These are phyloP conservation scores for Papilio protenor DNA, from an alignment of 2,888 invertebrate species.

Conservation along the genomic window DNA sequence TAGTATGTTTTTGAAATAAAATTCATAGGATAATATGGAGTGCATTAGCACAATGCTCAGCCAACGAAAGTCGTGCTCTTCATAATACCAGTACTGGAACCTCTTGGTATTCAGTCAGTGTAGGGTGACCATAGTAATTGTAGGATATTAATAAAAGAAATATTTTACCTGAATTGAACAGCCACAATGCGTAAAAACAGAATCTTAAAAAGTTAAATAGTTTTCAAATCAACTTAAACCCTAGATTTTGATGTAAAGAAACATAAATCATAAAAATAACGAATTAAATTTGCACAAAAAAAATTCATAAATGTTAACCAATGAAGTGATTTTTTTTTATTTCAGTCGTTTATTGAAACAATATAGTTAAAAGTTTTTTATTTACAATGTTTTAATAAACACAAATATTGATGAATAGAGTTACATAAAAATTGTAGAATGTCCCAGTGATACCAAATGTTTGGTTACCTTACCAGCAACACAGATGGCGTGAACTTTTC, in stretches of 20 bases:
- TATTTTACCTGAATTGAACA: not conserved
- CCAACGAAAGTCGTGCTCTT: not conserved
- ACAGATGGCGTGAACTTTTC: constrained; percentile 33
- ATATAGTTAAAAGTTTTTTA: too few species aligned
- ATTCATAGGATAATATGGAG: not conserved
- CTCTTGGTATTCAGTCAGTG: constrained; percentile 13
- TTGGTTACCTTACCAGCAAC: not conserved
- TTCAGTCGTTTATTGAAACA: too few species aligned
- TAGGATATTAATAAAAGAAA: not conserved
- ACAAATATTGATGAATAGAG: too few species aligned
- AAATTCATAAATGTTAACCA: too few species aligned
- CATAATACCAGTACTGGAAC: constrained; percentile 20
- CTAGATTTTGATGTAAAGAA: not conserved
- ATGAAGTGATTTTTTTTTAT: too few species aligned
- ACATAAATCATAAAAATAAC: not conserved
- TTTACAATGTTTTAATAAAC: too few species aligned
- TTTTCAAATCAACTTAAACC: not conserved
- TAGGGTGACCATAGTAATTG: not conserved
- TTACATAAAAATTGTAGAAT: not conserved
- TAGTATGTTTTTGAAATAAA: constrained; percentile 10
- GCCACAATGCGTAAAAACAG: not conserved
- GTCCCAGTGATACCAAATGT: not conserved
- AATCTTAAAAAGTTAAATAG: not conserved
- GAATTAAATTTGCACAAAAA: too few species aligned
- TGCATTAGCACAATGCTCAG: constrained; percentile 7